phyloP scores from a whole-genome alignment of 2,888 invertebrate genomes.

The Cyrtodaria siliqua region DNA sequence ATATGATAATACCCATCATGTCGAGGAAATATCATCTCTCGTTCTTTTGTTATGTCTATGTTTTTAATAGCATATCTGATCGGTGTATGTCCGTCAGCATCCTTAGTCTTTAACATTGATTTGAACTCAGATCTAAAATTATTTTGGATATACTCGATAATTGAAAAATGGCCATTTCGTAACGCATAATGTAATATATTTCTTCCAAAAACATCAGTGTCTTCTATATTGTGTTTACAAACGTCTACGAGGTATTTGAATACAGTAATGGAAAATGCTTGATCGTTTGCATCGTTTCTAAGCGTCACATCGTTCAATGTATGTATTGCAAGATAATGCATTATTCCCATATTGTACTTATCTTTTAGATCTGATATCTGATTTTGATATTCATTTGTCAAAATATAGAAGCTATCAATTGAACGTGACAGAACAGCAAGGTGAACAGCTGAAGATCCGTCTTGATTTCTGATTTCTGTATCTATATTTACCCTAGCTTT shows the following conservation, averaged over 20 bases:
- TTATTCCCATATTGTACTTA: neutral
- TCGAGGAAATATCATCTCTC: neutral
- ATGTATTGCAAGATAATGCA: neutral
- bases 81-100: no score
- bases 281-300: neutral
- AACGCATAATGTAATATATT: neutral
- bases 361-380: no score
- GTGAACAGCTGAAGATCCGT: neutral
- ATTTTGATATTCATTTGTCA: neutral
- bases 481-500: no score
- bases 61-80: no score
- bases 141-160: neutral
- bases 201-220: neutral
- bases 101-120: no score
- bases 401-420: neutral
- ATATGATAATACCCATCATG: neutral
- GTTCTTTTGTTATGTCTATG: no score
- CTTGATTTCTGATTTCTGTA: neutral
- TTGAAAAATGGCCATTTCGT: neutral
- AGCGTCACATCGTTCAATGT: neutral
- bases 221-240: neutral
- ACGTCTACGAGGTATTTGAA: no score
- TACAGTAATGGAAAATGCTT: neutral
- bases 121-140: no score
- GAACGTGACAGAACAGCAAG: neutral